Evolutionary conservation across 2,113 vertebrate species (phyloP), one percentile per base, ranked within the genome.

Genomic region (Etheostoma cragini): DNA sequence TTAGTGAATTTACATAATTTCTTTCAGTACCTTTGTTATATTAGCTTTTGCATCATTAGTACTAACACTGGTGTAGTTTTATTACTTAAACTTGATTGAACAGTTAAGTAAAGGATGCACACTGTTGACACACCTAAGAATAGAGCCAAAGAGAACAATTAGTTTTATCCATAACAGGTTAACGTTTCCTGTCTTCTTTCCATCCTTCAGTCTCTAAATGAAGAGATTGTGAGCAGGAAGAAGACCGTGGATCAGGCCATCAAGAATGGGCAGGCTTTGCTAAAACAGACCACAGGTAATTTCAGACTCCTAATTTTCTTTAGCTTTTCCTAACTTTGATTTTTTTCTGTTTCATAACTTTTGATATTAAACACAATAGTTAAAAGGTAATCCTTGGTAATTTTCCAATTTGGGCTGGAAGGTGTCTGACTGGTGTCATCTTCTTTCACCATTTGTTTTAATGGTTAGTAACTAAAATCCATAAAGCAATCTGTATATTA

Each of bases 211-310:
- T 93, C 97, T 85, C 93, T 99, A 82, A 99, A 99, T 38, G 98
- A 99, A 85, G 98, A 99, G 87, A 99, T 99, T 65, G 50, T 97
- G 87, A 98, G 97, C 93, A 95, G 97, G 93, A 99, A 99, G 94
- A 99, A 98, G 94, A 98, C 97, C 0, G 97, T 99, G 85, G 98
- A 99, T 93, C 98, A 99, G 95, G 98, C 98, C 85, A 96, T 99
- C 87, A 97, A 97, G 91, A 99, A 99, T 0, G 98, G 98, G 75
- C 98, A 99, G 85, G 97, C 97, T 67, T 94, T 99, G 45, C 96
- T 99, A 42, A 99, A 99, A 89, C 98, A 99, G 94, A 99, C 98
- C 80, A 99, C 98, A 95, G 98, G 98, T 99, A 93, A 84, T 19
- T 0, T 19, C 26, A n/a, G 2, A 63, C 22, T 42, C 16, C 19